Conservation (phyloP, 2,888 invertebrate genomes). For the Barypeithes pellucidus region DNA sequence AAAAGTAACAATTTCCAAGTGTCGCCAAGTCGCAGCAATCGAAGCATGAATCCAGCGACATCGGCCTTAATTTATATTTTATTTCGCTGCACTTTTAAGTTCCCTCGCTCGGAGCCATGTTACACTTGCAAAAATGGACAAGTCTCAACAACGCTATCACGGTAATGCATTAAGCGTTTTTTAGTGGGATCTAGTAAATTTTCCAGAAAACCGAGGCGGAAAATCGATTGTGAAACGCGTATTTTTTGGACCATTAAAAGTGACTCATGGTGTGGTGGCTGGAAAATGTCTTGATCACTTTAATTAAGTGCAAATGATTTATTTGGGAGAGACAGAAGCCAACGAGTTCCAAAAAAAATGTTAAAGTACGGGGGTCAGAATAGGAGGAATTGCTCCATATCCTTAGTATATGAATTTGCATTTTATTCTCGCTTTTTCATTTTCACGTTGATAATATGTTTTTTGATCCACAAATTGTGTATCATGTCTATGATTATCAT, state of each 20-base stretch:
- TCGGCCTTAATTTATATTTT: constrained; percentile 45
- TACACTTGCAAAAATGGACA: constrained; percentile 37
- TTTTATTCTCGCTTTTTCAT: too few species aligned
- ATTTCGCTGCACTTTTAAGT: constrained; percentile 43
- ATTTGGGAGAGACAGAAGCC: too few species aligned
- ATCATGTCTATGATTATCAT: too few species aligned
- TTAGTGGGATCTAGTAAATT: constrained; percentile 28
- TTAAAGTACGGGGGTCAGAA: too few species aligned
- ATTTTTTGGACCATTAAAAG: background rate
- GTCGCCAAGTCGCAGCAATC: constrained; percentile 46
- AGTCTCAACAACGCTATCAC: constrained; percentile 22
- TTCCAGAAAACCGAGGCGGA: constrained; percentile 1
- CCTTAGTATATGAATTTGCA: too few species aligned
- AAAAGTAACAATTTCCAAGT: constrained; percentile 40
- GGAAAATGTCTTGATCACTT: background rate
- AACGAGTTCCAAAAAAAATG: too few species aligned
- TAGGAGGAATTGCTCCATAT: too few species aligned
- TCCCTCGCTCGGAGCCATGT: constrained; percentile 28
- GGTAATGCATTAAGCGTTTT: constrained; percentile 40
- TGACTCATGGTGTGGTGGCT: background rate
- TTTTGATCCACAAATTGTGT: too few species aligned
- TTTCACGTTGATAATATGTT: too few species aligned
- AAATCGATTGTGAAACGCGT: constrained; percentile 8
- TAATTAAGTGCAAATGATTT: background rate
- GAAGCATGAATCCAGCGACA: constrained; percentile 46